Conservation (phyloP, 2,113 vertebrate genomes). For the Phylloscopus whistleri region DNA sequence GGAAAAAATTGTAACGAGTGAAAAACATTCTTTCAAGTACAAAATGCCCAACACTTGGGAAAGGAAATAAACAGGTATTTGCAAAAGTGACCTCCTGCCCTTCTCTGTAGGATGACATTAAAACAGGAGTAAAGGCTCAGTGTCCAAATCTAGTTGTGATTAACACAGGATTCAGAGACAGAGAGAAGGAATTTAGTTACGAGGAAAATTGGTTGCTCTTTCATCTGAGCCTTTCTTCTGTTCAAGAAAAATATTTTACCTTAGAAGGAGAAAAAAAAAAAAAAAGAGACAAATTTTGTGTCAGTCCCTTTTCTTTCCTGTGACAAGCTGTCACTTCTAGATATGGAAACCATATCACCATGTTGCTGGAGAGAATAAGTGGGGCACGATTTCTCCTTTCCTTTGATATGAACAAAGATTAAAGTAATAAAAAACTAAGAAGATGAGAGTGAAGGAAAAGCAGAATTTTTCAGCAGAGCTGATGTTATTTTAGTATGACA, state of each 20-base stretch:
- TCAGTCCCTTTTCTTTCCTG: constrained; percentile 28
- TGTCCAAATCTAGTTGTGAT: background rate
- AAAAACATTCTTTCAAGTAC: constrained; percentile 6
- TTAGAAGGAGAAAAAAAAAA: background rate
- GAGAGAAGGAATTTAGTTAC: constrained; percentile 5
- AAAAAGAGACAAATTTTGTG: background rate
- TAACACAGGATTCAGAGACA: background rate
- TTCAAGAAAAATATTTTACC: constrained; percentile 26
- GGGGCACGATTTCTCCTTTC: constrained; percentile 9
- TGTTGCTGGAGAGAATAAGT: constrained; percentile 37
- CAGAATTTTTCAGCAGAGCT: background rate
- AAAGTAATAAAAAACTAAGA: constrained; percentile 48
- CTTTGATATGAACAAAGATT: constrained; percentile 42
- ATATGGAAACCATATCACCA: background rate
- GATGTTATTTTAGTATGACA: background rate
- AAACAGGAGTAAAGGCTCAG: constrained; percentile 2
- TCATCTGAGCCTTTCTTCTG: constrained; percentile 28
- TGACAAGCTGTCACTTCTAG: constrained; percentile 46
- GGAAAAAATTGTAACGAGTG: background rate
- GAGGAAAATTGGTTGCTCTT: constrained; percentile 13
- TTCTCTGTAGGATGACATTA: background rate
- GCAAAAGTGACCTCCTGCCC: background rate
- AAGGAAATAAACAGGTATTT: constrained; percentile 33
- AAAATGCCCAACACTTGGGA: background rate
- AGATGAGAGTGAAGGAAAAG: constrained; percentile 14